Base-by-base conservation (phyloP, 2,888 invertebrate genomes). In the Rhamnusium bicolor region DNA sequence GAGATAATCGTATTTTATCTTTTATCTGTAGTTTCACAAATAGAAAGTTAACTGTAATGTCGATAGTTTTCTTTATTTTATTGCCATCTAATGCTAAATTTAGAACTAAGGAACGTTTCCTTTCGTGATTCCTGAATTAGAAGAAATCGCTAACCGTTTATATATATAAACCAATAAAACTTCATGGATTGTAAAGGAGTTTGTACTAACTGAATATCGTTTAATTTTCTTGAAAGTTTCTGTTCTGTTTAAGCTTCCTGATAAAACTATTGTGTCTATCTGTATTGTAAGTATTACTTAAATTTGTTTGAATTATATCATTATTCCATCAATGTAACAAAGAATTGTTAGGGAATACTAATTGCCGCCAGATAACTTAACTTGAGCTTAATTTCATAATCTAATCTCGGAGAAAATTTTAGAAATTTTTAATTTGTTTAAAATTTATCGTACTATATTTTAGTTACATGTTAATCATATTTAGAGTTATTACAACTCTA, bases 161-260 rank as follows among this genome's bases (percentile, higher is more conserved):
- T 29, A 60, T n/a, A n/a, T 10, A 46, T 60, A 69, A 58, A 18
- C 58, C 49, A 32, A 69, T 69, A 69, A 60, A 69, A 69, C 27
- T 69, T 69, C 51, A 69, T 69, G 69, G 60, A 29, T 24, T 69
- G 69, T 61, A 29, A 69, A 69, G 53, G 69, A 21, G 24, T n/a
- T n/a, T n/a, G n/a, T n/a, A n/a, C 49, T 58, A 58, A 58, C 27
- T 32, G 51, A 7, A 49, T 58, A 47, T 65, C 71, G 58, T 58
- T 71, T 27, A 65, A 65, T 71, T 71, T 65, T 65, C 60, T 19
- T 27, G 56, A 63, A 63, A 63, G 27, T 63, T 24, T n/a, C 60
- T 58, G 32, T 40, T 2, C n/a, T 58, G 58, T 32, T 12, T 32
- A 32, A 29, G 29, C 32, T 32, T 32, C 32, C 12, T 18, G 4